Base-by-base conservation (phyloP, 2,888 invertebrate species). In the Synanthedon formicaeformis region DNA sequence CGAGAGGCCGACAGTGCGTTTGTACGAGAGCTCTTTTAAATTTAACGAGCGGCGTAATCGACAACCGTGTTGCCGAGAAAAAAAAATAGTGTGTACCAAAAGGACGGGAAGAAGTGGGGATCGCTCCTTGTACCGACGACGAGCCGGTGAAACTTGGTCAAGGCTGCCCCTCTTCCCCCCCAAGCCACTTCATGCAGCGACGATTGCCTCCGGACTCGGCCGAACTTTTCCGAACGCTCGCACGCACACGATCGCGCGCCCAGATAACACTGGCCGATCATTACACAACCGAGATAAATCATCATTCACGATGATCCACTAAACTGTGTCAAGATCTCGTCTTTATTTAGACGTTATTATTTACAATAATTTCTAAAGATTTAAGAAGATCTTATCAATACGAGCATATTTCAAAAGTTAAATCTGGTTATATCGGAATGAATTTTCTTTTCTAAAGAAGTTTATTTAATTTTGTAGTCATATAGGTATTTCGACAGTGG, bases 61-160 rank as follows among this genome's bases (percentile, higher is more conserved):
- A 73, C 78, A 81, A 83, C 81, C 76, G 78, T 81, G 82, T 81
- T 81, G 81, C 72, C 75, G 74, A 77, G 70, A 68, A 69, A 69
- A 71, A n/a, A 71, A 71, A 71, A 67, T 59, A 61, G 58, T 64
- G 56, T 61, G 60, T 64, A 74, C 72, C 65, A 68, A 79, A 84
- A 83, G 78, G 81, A 84, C 80, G 83, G 83, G 83, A 85, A 83
- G 81, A 82, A 81, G 86, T 83, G 84, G 85, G 86, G 82, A 82
- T 78, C 75, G 73, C 81, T 83, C 78, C 82, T 82, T 82, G 81
- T 83, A 78, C 81, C 79, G 23, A 34, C 34, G 81, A 81, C 78
- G 82, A 84, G 78, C 76, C 81, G 73, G 79, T 83, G 82, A 86
- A 88, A 88, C 87, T 86, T 85, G 86, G 85, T 86, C 87, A 85